These are phyloP conservation scores for Chamaea fasciata DNA, from an alignment of 2,113 vertebrate genomes.

Conservation along the genomic window DNA sequence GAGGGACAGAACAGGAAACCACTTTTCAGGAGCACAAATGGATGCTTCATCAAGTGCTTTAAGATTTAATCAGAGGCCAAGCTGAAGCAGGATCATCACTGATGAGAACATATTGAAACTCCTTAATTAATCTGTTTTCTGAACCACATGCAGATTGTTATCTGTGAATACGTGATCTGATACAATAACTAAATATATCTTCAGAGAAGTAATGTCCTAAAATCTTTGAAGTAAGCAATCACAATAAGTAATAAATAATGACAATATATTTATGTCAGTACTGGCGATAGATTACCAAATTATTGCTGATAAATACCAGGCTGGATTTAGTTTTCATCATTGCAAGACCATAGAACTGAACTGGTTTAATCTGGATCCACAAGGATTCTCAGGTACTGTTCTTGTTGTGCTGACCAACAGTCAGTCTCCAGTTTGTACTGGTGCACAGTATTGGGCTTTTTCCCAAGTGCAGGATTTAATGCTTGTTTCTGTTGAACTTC, in stretches of 20 bases:
- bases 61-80: background rate
- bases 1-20: background rate
- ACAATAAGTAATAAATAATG: background rate
- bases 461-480: background rate
- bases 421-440: background rate
- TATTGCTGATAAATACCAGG: background rate
- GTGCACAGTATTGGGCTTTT: background rate
- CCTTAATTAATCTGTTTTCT: conserved; percentile 43
- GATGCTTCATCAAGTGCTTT: background rate
- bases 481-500: background rate
- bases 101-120: conserved; percentile 3
- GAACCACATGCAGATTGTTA: conserved; percentile 18
- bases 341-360: background rate
- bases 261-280: background rate
- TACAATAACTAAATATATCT: background rate
- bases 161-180: background rate
- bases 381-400: background rate
- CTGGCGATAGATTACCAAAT: background rate
- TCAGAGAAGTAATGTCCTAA: background rate
- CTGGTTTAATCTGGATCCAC: background rate
- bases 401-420: background rate
- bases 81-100: background rate
- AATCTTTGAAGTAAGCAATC: background rate
- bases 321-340: background rate
- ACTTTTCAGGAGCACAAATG: background rate